Base-by-base conservation (phyloP, 2,113 vertebrate species). In the Piaya cayana region DNA sequence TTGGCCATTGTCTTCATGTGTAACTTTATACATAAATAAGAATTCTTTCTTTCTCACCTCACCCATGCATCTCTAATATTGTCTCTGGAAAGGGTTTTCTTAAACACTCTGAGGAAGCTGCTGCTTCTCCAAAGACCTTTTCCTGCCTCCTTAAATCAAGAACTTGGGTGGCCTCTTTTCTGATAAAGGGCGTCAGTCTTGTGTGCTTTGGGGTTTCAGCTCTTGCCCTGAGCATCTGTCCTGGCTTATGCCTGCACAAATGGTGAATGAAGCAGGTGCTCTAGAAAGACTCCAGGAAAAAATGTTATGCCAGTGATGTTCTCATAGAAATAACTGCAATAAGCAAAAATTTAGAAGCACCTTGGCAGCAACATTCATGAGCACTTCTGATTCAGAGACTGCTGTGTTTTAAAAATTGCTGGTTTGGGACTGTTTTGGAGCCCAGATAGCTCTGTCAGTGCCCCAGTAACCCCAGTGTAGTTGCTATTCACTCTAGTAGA, bases 21-120 rank as follows among this genome's bases (percentile, higher is more conserved):
- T 93, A 95, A 96, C 60, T 97, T 95, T 83, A 95, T 90, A 96
- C 76, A 88, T 93, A 96, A 97, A 96, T 92, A 95, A 92, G 88
- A 95, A 94, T 96, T 83, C 82, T 86, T 96, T 95, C 64, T 85
- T 49, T 71, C 63, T 86, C 60, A 93, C 94, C 89, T 92, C 93
- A 94, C 94, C 95, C 90, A 86, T 74, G 82, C 21, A 90, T 86
- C 91, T 94, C 90, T 93, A 88, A 86, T 90, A 88, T 63, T 91
- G 64, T 93, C 92, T 83, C 88, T 95, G 94, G 94, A 92, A 92
- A 95, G 60, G 36, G 47, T 77, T 94, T 80, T 27, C 56, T 88
- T 58, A 75, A 88, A 88, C 76, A 75, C 56, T 83, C 55, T 53
- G 27, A 90, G 72, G 88, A 96, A 96, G 79, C 64, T 85, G 74